Evolutionary conservation across 2,113 vertebrate species (phyloP), one percentile per base, ranked within the genome.

Genomic region (Ptilorrhoa leucosticta): DNA sequence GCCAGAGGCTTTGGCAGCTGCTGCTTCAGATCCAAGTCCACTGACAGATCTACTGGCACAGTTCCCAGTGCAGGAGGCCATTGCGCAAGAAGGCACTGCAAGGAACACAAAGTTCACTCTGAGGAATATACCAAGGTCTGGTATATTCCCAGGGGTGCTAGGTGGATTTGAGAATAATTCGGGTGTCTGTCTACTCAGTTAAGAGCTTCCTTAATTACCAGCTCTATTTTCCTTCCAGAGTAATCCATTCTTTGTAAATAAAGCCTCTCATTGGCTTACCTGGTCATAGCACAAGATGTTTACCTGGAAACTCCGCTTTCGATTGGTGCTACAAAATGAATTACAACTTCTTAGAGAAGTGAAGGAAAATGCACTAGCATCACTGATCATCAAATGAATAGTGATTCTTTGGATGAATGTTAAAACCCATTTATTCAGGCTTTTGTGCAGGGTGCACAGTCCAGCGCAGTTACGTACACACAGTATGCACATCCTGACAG

Each of bases 381-480:
- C 58, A 60, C 11, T 65, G 87, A 39, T 35, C n/a, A 54, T 47
- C 72, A 83, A 90, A 95, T 47, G 51, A 93, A 92, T 47, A 94
- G 58, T 39, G 71, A 80, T 84, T 75, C 91, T 68, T 30, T 21
- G 61, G 33, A 63, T 58, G 61, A 79, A 60, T 2, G 6, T 93
- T 76, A 96, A 96, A 97, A 95, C 95, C 87, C 94, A 77, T 98
- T 98, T 98, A 98, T 98, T 98, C 68, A 97, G 96, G 95, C 82
- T 95, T 68, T 70, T 97, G 97, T 98, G 86, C 97, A 94, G 94
- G 97, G 94, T 58, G 85, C 87, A 85, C 92, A 73, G 13, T 19
- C 48, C 47, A 75, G 56, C 0, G 61, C 47, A 14, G 72, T 73
- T 51, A 84, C 8, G 58, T 96, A 89, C 85, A 96, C 95, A 96